Percentiles rank a stretch among this genome's conserved stretches.
Evolutionary conservation across 1,140 invertebrate genomes (phyloP).

Genomic region (Pachyrhynchus sulphureomaculatus): DNA sequence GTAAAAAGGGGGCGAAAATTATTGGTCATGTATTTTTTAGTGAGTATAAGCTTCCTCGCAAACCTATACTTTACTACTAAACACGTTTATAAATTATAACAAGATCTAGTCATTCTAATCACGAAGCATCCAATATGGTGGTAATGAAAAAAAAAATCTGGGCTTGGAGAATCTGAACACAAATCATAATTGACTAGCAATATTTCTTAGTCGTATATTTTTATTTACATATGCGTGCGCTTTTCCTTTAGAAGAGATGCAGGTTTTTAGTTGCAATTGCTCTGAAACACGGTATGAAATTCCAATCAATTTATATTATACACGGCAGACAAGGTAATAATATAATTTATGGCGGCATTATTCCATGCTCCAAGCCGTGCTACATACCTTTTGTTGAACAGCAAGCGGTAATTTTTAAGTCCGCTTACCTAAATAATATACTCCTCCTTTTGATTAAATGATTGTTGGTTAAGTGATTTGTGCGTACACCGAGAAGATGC

Average conservation of each 20-base stretch:
- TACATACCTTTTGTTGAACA: conserved; percentile 46
- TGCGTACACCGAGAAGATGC: conserved; percentile 37
- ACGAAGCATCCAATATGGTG: conserved; percentile 18
- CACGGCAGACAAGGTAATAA: conserved; percentile 52
- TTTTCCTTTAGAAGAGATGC: conserved; percentile 44
- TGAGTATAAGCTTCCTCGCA: conserved; percentile 7
- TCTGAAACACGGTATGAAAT: conserved; percentile 50
- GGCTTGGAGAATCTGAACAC: conserved; percentile 28
- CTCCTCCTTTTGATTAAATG: conserved; percentile 38
- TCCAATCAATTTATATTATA: conserved; percentile 53
- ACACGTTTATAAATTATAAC: conserved; percentile 25
- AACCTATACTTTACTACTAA: conserved; percentile 14
- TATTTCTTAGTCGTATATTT: conserved; percentile 41
- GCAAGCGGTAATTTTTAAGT: conserved; percentile 40
- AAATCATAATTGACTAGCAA: conserved; percentile 46
- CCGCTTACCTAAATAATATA: conserved; percentile 42
- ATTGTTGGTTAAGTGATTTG: conserved; percentile 37
- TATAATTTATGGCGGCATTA: conserved; percentile 52
- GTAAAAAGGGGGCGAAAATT: no score
- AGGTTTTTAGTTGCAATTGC: conserved; percentile 48
- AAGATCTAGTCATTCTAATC: conserved; percentile 26
- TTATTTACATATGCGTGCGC: conserved; percentile 44
- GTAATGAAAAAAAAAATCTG: conserved; percentile 17
- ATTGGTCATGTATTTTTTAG: no score
- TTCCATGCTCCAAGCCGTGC: conserved; percentile 39